Evolutionary conservation across 1,140 invertebrate species (phyloP).

Genomic region (Zophobas morio): DNA sequence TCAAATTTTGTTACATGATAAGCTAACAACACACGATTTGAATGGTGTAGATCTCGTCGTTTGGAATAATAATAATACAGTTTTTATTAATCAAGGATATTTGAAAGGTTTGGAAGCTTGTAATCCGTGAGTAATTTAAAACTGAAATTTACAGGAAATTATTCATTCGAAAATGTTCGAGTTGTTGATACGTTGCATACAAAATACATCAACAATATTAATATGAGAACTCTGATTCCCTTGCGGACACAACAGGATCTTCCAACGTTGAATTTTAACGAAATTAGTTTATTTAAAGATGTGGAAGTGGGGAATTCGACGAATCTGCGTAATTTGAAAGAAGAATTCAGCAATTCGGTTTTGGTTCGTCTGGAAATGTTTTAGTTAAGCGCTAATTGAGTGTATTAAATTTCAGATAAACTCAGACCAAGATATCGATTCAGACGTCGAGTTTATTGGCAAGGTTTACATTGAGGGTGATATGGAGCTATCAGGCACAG

Average conservation of each 20-base stretch:
- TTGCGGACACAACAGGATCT: slow-evolving; percentile 60
- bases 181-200: slow-evolving; percentile 55
- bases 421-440: slow-evolving; percentile 57
- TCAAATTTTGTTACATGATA: slow-evolving; percentile 55
- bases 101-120: slow-evolving; percentile 48
- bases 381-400: background rate
- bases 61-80: slow-evolving; percentile 57
- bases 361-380: slow-evolving; percentile 53
- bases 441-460: slow-evolving; percentile 63
- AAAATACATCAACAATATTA: slow-evolving; percentile 60
- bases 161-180: slow-evolving; percentile 54
- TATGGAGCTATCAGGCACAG: background rate
- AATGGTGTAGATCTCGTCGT: slow-evolving; percentile 55
- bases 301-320: slow-evolving; percentile 58
- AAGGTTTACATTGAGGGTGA: slow-evolving; percentile 60
- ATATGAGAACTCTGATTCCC: slow-evolving; percentile 58
- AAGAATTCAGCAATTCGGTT: slow-evolving; percentile 59
- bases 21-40: slow-evolving; percentile 56
- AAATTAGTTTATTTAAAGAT: slow-evolving; percentile 51
- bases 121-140: background rate
- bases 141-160: slow-evolving; percentile 52
- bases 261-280: slow-evolving; percentile 48
- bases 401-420: slow-evolving; percentile 52
- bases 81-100: slow-evolving; percentile 60
- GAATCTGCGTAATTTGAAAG: slow-evolving; percentile 58